Percentiles rank a stretch among this genome's conserved stretches.
phyloP scores from a whole-genome alignment of 1,140 invertebrate species.

The Nixonia krombeini region DNA sequence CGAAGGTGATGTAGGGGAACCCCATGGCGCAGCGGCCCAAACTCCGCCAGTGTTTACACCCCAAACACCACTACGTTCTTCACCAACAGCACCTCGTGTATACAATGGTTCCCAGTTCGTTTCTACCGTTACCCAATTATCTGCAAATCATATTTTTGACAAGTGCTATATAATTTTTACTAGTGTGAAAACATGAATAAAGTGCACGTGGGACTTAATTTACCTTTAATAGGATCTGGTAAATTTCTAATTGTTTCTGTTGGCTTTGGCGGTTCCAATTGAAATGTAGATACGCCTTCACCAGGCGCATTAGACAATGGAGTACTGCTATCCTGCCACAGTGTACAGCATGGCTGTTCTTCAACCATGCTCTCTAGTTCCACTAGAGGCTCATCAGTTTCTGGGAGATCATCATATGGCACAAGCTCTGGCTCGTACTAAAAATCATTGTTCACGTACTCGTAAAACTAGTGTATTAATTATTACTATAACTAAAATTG shows the following conservation, averaged over 20 bases:
- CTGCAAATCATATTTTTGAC: conserved; percentile 26
- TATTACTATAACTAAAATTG: conserved; percentile 2
- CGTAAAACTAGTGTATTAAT: too few species aligned
- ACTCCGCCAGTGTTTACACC: conserved; percentile 67
- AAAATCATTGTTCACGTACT: too few species aligned
- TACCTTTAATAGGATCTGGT: conserved; percentile 56
- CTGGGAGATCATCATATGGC: conserved; percentile 67
- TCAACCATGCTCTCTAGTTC: conserved; percentile 61
- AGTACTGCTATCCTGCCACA: conserved; percentile 60
- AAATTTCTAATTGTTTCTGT: conserved; percentile 49
- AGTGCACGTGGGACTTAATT: too few species aligned
- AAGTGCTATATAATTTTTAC: too few species aligned
- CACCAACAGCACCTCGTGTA: conserved; percentile 66
- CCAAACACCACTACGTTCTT: conserved; percentile 67
- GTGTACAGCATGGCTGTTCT: conserved; percentile 50
- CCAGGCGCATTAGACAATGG: conserved; percentile 50
- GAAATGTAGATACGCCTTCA: conserved; percentile 37
- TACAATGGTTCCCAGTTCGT: conserved; percentile 72
- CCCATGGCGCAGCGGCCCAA: conserved; percentile 69
- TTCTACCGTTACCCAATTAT: conserved; percentile 67
- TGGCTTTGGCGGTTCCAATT: conserved; percentile 47
- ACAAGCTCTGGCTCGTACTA: conserved; percentile 65
- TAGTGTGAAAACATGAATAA: too few species aligned
- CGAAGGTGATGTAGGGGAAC: conserved; percentile 56
- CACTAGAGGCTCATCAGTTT: conserved; percentile 64